Percentiles rank a stretch among this genome's conserved stretches.
phyloP scores from a whole-genome alignment of 2,888 invertebrate genomes.

The Drosophila algonquin region DNA sequence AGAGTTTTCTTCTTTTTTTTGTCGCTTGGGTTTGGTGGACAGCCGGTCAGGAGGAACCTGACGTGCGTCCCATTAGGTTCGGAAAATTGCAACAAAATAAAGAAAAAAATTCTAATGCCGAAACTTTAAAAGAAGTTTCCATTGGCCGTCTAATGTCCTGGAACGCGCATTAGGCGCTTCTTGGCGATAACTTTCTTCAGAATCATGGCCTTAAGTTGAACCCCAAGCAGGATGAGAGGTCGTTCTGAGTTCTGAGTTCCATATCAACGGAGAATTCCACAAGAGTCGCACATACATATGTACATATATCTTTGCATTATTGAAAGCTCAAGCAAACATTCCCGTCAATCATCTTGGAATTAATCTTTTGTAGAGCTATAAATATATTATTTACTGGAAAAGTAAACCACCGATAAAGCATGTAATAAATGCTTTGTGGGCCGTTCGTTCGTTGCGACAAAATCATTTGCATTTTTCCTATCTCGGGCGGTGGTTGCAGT shows the following conservation, averaged over 20 bases:
- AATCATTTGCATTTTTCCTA: neutral
- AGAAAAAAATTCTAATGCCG: constrained; percentile 20
- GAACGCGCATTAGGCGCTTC: neutral
- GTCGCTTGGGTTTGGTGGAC: neutral
- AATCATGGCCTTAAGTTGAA: neutral
- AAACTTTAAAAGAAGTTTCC: constrained; percentile 25
- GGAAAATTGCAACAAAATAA: constrained; percentile 35
- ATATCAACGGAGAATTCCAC: neutral
- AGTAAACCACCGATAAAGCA: neutral
- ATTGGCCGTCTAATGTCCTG: constrained; percentile 3
- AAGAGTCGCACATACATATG: neutral
- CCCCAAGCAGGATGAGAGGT: neutral
- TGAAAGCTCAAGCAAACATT: neutral
- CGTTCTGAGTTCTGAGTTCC: neutral
- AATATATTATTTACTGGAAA: neutral
- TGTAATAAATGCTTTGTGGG: neutral
- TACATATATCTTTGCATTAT: neutral
- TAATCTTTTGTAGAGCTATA: neutral
- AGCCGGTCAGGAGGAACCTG: constrained; percentile 25
- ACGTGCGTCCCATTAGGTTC: constrained; percentile 42
- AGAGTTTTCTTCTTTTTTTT: constrained; percentile 19
- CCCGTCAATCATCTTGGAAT: neutral
- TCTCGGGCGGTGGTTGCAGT: neutral
- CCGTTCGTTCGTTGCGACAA: neutral
- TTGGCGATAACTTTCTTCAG: neutral